Percentiles rank a stretch among this genome's conserved stretches.
These are phyloP conservation scores for Esox lucius DNA, from an alignment of 2,797 vertebrate genomes.

Conservation along the genomic window DNA sequence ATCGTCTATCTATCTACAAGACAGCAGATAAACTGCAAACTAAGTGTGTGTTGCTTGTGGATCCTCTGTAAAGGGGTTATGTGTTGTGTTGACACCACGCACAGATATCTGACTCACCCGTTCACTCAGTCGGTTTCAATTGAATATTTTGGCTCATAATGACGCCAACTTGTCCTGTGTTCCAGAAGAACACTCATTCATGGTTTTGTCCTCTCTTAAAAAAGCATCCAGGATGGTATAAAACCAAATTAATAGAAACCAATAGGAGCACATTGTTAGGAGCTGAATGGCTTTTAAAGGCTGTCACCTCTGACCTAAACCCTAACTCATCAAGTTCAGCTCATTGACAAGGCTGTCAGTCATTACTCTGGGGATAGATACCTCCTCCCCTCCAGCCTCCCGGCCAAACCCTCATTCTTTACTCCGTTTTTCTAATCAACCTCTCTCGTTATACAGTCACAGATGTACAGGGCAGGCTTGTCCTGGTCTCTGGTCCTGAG, in stretches of 20 bases:
- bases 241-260: not conserved
- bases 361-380: not conserved
- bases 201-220: not conserved
- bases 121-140: not conserved
- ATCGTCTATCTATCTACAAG: not conserved
- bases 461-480: not conserved
- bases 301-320: conserved; percentile 22
- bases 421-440: not conserved
- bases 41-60: not conserved
- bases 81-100: not conserved
- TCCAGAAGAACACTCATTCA: not conserved
- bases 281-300: conserved; percentile 7
- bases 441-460: not conserved
- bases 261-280: not conserved
- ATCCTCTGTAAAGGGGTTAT: not conserved
- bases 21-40: not conserved
- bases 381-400: not conserved
- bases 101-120: not conserved
- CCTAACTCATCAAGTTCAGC: conserved; percentile 16
- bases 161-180: too few species aligned
- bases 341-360: conserved; percentile 16
- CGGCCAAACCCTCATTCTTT: conserved; percentile 5
- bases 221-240: not conserved
- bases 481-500: not conserved
- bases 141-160: too few species aligned